Evolutionary conservation across 30 jellyfish, hydroid and myxozoan genomes (phyloP), one percentile per base, ranked within the genome.

Genomic region (Pelagia noctiluca): DNA sequence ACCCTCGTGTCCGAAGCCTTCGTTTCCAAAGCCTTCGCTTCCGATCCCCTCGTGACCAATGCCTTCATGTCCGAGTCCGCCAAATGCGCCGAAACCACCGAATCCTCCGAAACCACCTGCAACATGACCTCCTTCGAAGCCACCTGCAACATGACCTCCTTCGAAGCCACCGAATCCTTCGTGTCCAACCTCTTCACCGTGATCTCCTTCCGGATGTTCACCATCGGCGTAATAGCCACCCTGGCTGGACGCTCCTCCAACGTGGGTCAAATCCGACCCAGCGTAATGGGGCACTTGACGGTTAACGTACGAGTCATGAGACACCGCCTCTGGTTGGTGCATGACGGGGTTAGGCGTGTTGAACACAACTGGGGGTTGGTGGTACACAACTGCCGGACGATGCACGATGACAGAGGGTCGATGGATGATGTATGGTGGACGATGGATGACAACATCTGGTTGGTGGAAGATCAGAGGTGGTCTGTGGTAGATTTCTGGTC

Each of bases 291-390:
- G 98, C 30, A 75, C 95, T 54, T 66, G 85, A 22, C 61, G 96
- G 29, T 90, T 71, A 23, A 91, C 80, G 86, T 82, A 91, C 96
- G 78, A 84, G 77, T 91, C 96, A 52, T 91, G 98, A 24, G 98
- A 91, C 21, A 91, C 89, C 21, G 86, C 90, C 19, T 65, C 83
- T 71, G 96, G 94, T 46, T 70, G 90, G 63, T 91, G 93, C 26
- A 89, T 91, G 5, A 77, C 82, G 2, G 97, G 97, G 36, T 80
- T 86, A 0, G 97, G 97, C n/a, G 97, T 89, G 83, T 89, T 50
- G 88, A 89, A 89, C 1, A 89, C 90, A 26, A 89, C 97, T 0
- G 97, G 97, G 2, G 97, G 91, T 69, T 89, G 97, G 47, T 89
- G 97, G 28, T 81, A 89, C 29, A 89, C 37, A 3, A 88, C 89